Evolutionary conservation across 2,797 vertebrate genomes (phyloP).

Genomic region (Myripristis jacobus): DNA sequence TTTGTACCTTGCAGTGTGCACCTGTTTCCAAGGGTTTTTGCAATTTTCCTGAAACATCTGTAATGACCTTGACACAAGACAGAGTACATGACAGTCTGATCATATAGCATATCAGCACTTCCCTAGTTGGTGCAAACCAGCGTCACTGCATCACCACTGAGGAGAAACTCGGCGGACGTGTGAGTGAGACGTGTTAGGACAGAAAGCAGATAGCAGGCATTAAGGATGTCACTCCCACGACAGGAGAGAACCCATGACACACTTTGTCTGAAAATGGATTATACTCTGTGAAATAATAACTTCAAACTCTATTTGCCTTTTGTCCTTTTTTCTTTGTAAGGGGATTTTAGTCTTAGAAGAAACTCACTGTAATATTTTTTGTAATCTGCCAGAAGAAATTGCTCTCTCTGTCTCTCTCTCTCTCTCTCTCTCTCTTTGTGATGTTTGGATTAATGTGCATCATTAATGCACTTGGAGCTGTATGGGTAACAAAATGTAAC

Average conservation of each 20-base stretch:
- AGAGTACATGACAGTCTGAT: slow-evolving; percentile 6
- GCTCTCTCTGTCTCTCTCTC: background rate
- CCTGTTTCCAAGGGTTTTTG: background rate
- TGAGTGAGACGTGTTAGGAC: slow-evolving; percentile 1
- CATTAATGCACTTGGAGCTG: slow-evolving; percentile 9
- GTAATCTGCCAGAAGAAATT: background rate
- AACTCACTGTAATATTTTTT: slow-evolving; percentile 20
- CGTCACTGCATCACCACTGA: slow-evolving; percentile 37
- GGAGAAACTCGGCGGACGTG: slow-evolving; percentile 1
- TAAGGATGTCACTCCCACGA: slow-evolving; percentile 27
- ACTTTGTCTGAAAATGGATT: slow-evolving; percentile 71
- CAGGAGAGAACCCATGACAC: slow-evolving; percentile 33
- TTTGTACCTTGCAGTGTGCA: no score
- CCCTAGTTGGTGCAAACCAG: slow-evolving; percentile 38
- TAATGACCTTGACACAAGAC: background rate
- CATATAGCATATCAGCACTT: no score
- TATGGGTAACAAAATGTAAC: background rate
- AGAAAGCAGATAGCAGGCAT: slow-evolving; percentile 20
- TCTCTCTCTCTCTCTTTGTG: background rate
- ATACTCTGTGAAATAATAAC: slow-evolving; percentile 41
- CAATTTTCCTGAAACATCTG: background rate
- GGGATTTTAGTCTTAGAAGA: slow-evolving; percentile 29
- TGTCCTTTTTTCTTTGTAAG: slow-evolving; percentile 31
- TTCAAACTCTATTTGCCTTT: slow-evolving; percentile 40
- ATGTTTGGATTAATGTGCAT: background rate